Evolutionary conservation across 2,113 vertebrate genomes (phyloP).

Genomic region (Platysternon megacephalum): DNA sequence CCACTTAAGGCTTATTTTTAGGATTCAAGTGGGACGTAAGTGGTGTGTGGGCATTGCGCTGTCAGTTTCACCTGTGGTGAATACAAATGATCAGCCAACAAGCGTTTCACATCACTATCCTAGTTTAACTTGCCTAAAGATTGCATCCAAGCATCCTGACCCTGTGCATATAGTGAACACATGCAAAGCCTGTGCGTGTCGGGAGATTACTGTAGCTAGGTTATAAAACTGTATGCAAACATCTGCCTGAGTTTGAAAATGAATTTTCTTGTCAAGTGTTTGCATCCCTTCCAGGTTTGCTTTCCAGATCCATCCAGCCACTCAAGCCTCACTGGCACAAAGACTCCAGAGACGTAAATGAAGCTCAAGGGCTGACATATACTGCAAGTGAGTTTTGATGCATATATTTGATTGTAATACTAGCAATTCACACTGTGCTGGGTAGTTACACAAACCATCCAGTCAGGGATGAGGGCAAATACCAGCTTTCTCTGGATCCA

Average conservation of each 20-base stretch:
- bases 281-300: background rate
- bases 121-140: background rate
- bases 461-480: background rate
- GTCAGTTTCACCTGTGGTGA: background rate
- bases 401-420: background rate
- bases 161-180: background rate
- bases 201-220: background rate
- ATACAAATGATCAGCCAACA: background rate
- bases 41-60: background rate
- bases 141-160: fast-evolving
- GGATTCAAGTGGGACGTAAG: background rate
- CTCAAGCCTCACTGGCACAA: background rate
- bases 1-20: background rate
- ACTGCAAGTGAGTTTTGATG: background rate
- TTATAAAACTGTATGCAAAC: background rate
- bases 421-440: background rate
- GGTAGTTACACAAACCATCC: background rate
- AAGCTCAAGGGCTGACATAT: background rate
- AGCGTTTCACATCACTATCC: background rate
- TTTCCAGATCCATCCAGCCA: fast-evolving
- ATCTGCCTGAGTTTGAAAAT: background rate
- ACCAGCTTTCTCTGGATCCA: background rate
- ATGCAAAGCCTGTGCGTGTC: fast-evolving
- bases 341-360: fast-evolving
- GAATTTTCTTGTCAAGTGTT: background rate